Conservation (phyloP, 2,797 vertebrate genomes). For the Prionace glauca region DNA sequence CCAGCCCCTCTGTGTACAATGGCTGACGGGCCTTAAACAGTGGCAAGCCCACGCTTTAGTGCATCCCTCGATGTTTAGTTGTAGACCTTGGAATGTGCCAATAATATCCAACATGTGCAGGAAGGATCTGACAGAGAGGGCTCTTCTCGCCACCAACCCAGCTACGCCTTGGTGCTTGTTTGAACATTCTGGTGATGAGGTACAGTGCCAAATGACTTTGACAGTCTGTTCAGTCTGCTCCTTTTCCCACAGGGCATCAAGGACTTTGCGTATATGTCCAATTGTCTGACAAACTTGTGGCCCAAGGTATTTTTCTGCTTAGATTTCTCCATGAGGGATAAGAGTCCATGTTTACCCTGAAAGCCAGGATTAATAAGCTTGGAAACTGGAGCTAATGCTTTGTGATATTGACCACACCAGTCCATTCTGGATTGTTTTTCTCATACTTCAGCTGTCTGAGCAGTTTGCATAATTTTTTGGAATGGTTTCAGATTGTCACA, state of each 20-base stretch:
- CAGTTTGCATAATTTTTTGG: neutral
- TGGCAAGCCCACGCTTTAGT: neutral
- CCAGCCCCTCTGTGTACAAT: neutral
- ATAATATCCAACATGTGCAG: neutral
- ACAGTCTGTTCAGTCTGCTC: neutral
- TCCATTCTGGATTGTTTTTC: neutral
- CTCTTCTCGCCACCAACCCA: neutral
- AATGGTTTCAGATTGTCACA: constrained; percentile 4
- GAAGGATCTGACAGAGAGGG: neutral
- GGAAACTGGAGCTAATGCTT: neutral
- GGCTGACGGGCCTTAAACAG: neutral
- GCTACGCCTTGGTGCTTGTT: neutral
- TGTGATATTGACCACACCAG: neutral
- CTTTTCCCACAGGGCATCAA: neutral
- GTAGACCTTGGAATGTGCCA: neutral
- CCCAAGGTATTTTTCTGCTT: too few relatives aligned
- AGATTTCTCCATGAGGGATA: neutral
- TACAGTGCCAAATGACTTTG: neutral
- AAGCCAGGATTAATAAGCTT: neutral
- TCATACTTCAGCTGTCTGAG: neutral
- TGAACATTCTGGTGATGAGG: neutral
- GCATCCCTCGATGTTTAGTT: neutral
- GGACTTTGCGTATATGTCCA: too few relatives aligned
- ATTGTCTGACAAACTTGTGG: too few relatives aligned
- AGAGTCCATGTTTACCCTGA: neutral